Evolutionary conservation across 2,888 invertebrate species (phyloP), one percentile per base, ranked within the genome.

Genomic region (Macaria liturata): DNA sequence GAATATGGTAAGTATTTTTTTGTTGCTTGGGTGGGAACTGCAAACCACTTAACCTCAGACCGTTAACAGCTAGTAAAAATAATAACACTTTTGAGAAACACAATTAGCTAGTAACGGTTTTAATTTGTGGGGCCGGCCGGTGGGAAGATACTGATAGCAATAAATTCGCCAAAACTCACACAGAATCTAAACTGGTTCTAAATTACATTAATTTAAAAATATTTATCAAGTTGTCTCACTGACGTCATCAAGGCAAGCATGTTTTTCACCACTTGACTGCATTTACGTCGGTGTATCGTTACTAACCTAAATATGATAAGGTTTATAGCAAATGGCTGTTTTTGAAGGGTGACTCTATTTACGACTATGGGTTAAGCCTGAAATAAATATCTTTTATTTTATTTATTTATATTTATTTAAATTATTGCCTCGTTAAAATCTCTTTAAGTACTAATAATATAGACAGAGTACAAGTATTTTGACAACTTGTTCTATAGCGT

Each of bases 231-330:
- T 47, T 7, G 46, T 47, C 31, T 0, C 4, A 50, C 32, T 59
- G 59, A 59, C 54, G 51, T 59, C 54, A 59, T 48, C 50, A 47
- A 59, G 40, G 51, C 54, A 40, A 50, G 46, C 59, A n/a, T 45
- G 59, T 51, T 54, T 51, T 40, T 8, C 43, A 51, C 30, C 34
- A 32, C n/a, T 32, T 44, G 48, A 45, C 34, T 43, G 31, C 43
- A 50, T n/a, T 4, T 42, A 8, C 9, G 42, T 42, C 8, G 8
- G 1, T 42, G 4, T 42, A 6, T 7, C 9, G 73, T 40, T 46
- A 9, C 9, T 32, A 40, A 47, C 34, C 40, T 49, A 42, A 42
- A 48, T 46, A 32, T 51, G 42, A 42, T 37, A 37, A 37, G 34
- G 34, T 37, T 37, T 37, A 6, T 37, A 37, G 5, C 20, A 2